phyloP scores from a whole-genome alignment of 2,113 vertebrate genomes.

The Aldabrachelys gigantea region DNA sequence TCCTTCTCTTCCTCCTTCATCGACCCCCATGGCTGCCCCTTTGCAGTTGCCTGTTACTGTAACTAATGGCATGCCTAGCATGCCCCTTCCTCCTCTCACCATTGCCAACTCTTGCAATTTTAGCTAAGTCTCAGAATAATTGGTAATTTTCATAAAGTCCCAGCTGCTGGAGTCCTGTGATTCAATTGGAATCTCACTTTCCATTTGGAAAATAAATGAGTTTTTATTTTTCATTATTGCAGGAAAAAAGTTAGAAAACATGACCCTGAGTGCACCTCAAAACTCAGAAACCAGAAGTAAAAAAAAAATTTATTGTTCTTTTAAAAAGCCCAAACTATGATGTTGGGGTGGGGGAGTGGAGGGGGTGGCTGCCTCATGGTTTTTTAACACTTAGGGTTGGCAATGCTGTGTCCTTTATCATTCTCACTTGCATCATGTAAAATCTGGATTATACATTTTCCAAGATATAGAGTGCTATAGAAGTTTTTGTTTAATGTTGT shows the following conservation, averaged over 20 bases:
- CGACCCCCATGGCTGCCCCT: too few relatives aligned
- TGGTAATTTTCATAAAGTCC: background rate
- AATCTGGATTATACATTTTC: background rate
- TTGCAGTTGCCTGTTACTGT: too few relatives aligned
- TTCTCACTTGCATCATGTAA: background rate
- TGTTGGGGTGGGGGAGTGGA: accelerated
- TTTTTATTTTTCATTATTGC: background rate
- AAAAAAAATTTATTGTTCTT: background rate
- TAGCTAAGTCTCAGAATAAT: background rate
- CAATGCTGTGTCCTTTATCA: background rate
- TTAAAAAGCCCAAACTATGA: background rate
- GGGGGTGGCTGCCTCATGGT: too few relatives aligned
- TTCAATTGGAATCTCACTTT: background rate
- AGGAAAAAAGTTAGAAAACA: background rate
- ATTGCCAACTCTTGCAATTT: background rate
- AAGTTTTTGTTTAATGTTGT: background rate
- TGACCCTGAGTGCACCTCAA: too few relatives aligned
- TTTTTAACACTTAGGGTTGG: background rate
- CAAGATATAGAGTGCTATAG: too few relatives aligned
- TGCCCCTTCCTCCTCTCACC: background rate
- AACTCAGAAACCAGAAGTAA: background rate
- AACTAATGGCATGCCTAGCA: background rate
- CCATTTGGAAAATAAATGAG: background rate
- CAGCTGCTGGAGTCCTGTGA: background rate
- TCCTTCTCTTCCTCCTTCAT: too few relatives aligned